A percentile compares a stretch with the other conserved stretches of the same genome.
Evolutionary conservation across 1,140 invertebrate genomes (phyloP).

Genomic region (Bombus balteatus): DNA sequence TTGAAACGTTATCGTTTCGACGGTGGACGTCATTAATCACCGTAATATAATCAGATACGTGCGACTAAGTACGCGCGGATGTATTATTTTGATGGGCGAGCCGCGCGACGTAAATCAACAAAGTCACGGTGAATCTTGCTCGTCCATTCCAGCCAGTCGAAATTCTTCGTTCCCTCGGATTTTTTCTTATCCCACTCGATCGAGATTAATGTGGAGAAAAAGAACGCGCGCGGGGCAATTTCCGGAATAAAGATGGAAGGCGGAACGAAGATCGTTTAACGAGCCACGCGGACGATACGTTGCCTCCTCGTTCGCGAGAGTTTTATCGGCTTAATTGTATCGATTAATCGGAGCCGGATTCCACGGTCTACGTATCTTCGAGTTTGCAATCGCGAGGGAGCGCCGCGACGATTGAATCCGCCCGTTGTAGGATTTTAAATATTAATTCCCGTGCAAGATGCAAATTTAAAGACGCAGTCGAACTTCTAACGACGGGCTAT

Average conservation of each 20-base stretch:
- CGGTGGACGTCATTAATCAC: conserved; percentile 41
- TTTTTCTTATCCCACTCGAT: neutral
- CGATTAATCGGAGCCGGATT: conserved; percentile 43
- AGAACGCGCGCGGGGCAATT: neutral
- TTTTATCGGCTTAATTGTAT: conserved; percentile 46
- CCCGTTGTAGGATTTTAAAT: neutral
- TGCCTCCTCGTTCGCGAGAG: neutral
- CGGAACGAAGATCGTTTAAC: neutral
- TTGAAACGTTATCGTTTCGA: conserved; percentile 54
- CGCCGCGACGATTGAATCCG: neutral
- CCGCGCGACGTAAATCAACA: conserved; percentile 31
- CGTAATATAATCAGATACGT: conserved; percentile 51
- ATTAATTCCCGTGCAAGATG: conserved; percentile 28
- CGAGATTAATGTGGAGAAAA: neutral
- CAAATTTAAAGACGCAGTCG: conserved; percentile 26
- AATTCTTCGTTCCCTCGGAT: neutral
- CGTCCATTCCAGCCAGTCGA: neutral
- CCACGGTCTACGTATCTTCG: conserved; percentile 6
- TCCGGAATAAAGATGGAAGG: conserved; percentile 19
- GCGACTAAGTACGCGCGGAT: conserved; percentile 44
- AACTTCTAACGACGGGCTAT: conserved; percentile 34
- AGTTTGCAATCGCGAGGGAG: neutral
- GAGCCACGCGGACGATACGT: neutral
- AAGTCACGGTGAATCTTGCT: conserved; percentile 13
- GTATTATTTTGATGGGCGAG: conserved; percentile 41